Base-by-base conservation (phyloP, 1,140 invertebrate species). In the Caerostris extrusa region DNA sequence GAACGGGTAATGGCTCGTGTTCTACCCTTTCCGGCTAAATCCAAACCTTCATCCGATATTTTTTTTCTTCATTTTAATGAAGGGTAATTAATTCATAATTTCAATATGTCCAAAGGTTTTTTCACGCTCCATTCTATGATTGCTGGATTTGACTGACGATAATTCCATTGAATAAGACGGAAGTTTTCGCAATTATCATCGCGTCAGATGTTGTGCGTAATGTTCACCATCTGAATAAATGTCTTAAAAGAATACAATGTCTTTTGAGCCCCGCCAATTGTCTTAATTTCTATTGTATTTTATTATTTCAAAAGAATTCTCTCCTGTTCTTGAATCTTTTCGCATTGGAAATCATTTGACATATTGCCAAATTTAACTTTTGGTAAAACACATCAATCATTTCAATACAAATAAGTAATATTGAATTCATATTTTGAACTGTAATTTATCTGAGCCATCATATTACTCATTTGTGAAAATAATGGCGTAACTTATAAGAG, bases 81-180 rank as follows among this genome's bases (percentile, higher is more conserved):
- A 92, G 53, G 82, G 71, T 92, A 92, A 92, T 92, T 92, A 92
- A 92, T 92, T 92, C 90, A 92, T 92, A 85, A 92, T 92, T 92
- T 92, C 77, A 85, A 85, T 92, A 92, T 92, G 90, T 58, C 88
- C 64, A 12, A 60, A 56, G 7, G 71, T 90, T 88, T 90, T 90
- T 69, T 19, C n/a, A 56, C 34, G 34, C 34, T 34, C 34, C 34
- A 34, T 34, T 34, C 34, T 34, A 57, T 77, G 57, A 90, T 56
- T 90, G n/a, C 60, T 8, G 57, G 12, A 50, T 55, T 90, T 90
- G 88, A 90, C 60, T 77, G 67, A 90, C 67, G 88, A 77, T 69
- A 57, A 50, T 77, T 90, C 57, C 34, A 90, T 88, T 61, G 61
- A n/a, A 67, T 61, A 58, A 60, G 14, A 10, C 7, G 34, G 34